A percentile compares a stretch with the other conserved stretches of the same genome.
Conservation (phyloP, 2,888 invertebrate species). For the Lamellibrachia satsuma region DNA sequence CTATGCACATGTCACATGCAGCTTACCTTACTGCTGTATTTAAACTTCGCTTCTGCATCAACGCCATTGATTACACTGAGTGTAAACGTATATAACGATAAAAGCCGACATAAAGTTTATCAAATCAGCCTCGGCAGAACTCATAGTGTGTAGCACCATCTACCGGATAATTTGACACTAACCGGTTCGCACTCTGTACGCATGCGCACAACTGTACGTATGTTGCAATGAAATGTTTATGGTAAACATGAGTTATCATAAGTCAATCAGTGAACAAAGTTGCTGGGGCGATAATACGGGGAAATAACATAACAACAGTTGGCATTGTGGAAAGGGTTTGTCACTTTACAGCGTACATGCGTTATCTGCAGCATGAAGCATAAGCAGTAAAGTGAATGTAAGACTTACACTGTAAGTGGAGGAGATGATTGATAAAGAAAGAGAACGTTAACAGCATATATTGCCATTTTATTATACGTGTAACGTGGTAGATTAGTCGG, state of each 20-base stretch:
- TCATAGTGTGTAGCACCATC: background rate
- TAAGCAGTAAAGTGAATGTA: background rate
- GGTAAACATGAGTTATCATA: background rate
- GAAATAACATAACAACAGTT: background rate
- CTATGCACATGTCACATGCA: background rate
- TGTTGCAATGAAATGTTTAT: constrained; percentile 12
- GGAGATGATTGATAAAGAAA: too few species aligned
- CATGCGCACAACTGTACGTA: background rate
- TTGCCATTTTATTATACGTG: too few species aligned
- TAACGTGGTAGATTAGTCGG: too few species aligned
- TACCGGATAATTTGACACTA: constrained; percentile 10
- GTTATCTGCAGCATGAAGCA: background rate
- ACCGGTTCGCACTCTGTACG: background rate
- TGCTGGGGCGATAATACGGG: background rate
- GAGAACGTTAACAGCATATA: too few species aligned
- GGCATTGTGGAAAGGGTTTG: background rate
- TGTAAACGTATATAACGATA: background rate
- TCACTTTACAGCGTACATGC: background rate
- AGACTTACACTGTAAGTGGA: too few species aligned
- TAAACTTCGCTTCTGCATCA: background rate
- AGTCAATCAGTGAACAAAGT: background rate
- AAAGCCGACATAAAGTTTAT: background rate
- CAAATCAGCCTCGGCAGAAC: background rate
- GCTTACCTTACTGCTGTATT: background rate
- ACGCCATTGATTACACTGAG: background rate